phyloP scores from a whole-genome alignment of 2,113 vertebrate genomes.

The Zootoca vivipara region DNA sequence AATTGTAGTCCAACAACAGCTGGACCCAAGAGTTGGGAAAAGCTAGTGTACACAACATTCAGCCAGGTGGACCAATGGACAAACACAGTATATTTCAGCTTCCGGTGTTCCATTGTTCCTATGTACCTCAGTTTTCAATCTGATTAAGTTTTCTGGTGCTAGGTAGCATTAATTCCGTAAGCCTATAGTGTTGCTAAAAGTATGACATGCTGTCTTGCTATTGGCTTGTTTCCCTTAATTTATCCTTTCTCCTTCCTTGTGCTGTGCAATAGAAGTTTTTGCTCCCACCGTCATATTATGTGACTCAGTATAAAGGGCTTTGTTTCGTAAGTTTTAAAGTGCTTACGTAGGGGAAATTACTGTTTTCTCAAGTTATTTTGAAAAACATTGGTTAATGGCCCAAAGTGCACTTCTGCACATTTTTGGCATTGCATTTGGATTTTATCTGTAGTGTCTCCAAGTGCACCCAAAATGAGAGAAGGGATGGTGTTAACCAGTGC shows the following conservation, averaged over 20 bases:
- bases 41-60: too few species aligned
- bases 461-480: background rate
- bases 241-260: background rate
- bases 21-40: too few species aligned
- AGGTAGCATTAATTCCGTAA: background rate
- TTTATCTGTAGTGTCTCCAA: background rate
- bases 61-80: too few species aligned
- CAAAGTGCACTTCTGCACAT: background rate
- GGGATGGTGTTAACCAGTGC: background rate
- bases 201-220: background rate
- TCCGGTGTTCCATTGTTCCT: too few species aligned
- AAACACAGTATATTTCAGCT: too few species aligned
- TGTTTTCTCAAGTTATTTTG: background rate
- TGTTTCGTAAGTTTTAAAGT: background rate
- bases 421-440: background rate
- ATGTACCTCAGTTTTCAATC: background rate
- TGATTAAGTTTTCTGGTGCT: background rate
- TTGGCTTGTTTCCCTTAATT: background rate
- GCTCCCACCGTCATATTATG: background rate
- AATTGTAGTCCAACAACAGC: too few species aligned
- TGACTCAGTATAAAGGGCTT: background rate
- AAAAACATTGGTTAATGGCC: background rate
- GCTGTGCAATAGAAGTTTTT: background rate
- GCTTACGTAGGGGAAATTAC: background rate
- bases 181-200: background rate